Evolutionary conservation across 2,797 vertebrate genomes (phyloP), one percentile per base, ranked within the genome.

Genomic region (Megaceryle alcyon): DNA sequence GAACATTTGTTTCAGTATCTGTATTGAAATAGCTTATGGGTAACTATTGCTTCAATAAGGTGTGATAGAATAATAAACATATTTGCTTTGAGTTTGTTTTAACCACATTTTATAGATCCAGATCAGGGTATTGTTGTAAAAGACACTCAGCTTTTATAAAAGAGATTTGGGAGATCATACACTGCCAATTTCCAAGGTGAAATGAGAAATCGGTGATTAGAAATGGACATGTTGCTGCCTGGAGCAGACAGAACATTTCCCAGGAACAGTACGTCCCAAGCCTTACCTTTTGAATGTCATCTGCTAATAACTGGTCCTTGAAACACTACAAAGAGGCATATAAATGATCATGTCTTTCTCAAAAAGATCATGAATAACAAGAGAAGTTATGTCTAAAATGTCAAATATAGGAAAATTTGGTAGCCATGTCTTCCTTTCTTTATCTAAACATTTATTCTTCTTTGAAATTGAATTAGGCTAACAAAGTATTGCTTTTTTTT

Each of bases 1-100:
- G 31, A 81, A 31, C 46, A 43, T 79, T 94, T 92, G 21, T 66
- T 88, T 88, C 0, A 0, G 37, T 76, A 86, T 65, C 33, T 72
- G 37, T 75, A 83, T 73, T 76, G 82, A 86, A 92, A 93, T 25
- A 37, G 17, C 31, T 90, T 84, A 59, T 72, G 79, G 39, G 33
- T 82, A 79, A 35, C 21, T 76, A n/a, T 60, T 80, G 60, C 53
- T 82, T 41, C 61, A 81, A n/a, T 57, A 83, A 68, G 17, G 28
- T 78, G 53, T 54, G n/a, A 41, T 31, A 75, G 68, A 82, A 53
- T 78, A 89, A 66, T 80, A 75, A 73, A 80, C 1, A n/a, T 48
- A 69, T 75, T 91, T 95, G 80, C 51, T 85, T 29, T 73, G 68
- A 56, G 8, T 84, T 84, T 92, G 88, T 33, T 89, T 25, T 71